Conservation (phyloP, 2,113 vertebrate species). For the Ceyx margarethae region DNA sequence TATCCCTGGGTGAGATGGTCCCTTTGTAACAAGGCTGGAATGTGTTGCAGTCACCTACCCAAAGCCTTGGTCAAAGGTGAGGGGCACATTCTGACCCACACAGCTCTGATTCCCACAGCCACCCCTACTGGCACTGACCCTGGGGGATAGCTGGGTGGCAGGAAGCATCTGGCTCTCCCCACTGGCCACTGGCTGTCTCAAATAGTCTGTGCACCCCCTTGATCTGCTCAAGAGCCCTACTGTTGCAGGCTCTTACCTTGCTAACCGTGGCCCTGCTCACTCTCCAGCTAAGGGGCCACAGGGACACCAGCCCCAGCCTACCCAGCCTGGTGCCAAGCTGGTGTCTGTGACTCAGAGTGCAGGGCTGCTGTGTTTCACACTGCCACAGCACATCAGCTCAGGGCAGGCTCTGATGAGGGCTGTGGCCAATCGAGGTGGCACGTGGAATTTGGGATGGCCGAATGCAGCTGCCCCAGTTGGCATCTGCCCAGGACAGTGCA, state of each 20-base stretch:
- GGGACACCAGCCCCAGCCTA: no score
- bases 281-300: fast-evolving
- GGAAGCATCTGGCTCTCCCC: not conserved
- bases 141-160: not conserved
- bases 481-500: not conserved
- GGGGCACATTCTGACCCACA: fast-evolving
- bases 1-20: not conserved
- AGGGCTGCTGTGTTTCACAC: not conserved
- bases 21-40: not conserved
- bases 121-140: not conserved
- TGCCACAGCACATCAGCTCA: not conserved
- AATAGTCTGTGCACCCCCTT: not conserved
- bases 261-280: not conserved
- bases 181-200: fast-evolving
- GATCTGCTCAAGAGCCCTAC: not conserved
- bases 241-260: not conserved
- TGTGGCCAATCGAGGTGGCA: not conserved
- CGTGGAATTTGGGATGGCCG: not conserved
- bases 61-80: not conserved
- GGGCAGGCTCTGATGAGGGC: not conserved
- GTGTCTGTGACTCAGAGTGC: fast-evolving
- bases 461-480: not conserved
- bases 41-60: not conserved
- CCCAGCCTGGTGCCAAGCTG: fast-evolving
- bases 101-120: not conserved